These are phyloP conservation scores for Emberiza fucata DNA, from an alignment of 2,113 vertebrate species.

Conservation along the genomic window DNA sequence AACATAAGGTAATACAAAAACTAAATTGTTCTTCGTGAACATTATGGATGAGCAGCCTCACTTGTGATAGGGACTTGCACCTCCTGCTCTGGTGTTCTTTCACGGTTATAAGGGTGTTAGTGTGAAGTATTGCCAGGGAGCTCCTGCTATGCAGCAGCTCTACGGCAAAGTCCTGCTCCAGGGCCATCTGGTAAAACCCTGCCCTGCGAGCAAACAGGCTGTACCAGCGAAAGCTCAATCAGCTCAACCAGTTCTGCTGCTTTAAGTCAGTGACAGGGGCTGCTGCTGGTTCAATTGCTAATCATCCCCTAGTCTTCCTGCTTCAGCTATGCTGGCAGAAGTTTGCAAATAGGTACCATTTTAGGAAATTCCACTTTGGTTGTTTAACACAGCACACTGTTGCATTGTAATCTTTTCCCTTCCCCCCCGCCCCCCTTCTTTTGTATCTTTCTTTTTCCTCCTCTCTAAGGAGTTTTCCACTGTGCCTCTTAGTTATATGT, in stretches of 20 bases:
- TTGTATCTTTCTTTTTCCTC: background rate
- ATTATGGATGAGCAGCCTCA: background rate
- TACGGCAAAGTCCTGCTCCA: background rate
- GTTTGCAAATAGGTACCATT: background rate
- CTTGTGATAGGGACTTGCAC: background rate
- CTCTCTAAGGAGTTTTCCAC: background rate
- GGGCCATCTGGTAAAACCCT: background rate
- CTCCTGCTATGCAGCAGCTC: background rate
- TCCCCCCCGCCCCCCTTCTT: accelerated
- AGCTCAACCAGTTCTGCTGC: background rate
- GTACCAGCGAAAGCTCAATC: background rate
- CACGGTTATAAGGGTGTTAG: background rate
- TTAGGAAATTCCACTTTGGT: background rate
- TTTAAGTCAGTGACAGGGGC: background rate
- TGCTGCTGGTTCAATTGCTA: background rate
- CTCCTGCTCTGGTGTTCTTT: background rate
- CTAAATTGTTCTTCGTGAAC: background rate
- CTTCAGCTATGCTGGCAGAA: background rate
- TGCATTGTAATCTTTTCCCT: background rate
- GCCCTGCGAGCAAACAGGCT: background rate
- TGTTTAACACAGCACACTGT: background rate
- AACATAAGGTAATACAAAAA: background rate
- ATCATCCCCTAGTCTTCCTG: background rate
- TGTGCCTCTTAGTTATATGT: background rate
- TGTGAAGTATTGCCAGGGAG: background rate